Conservation (phyloP, 1,140 invertebrate species). For the honey bee (Apis mellifera) region Amel_HAv3.1 CM009935.2:12887001-12887500, state of each 20-base stretch:
- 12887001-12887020: too few relatives aligned
- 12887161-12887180: neutral
- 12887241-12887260: slow-evolving; percentile 24
- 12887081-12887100: too few relatives aligned
- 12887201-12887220: slow-evolving; percentile 16
- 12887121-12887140: neutral
- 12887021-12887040: too few relatives aligned
- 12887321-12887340: neutral
- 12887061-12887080: too few relatives aligned
- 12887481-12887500: slow-evolving; percentile 23
- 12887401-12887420: neutral
- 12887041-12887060: too few relatives aligned
- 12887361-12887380: neutral
- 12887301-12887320: slow-evolving; percentile 8
- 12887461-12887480: neutral
- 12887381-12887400: slow-evolving; percentile 1
- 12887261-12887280: slow-evolving; percentile 16
- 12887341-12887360: slow-evolving; percentile 11
- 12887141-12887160: slow-evolving; percentile 12
- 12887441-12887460: too few relatives aligned
- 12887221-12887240: neutral
- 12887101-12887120: neutral
- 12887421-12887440: neutral
- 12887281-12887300: neutral
- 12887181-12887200: neutral